phyloP scores from a whole-genome alignment of 2,113 vertebrate species.

The Oreochromis aureus region DNA sequence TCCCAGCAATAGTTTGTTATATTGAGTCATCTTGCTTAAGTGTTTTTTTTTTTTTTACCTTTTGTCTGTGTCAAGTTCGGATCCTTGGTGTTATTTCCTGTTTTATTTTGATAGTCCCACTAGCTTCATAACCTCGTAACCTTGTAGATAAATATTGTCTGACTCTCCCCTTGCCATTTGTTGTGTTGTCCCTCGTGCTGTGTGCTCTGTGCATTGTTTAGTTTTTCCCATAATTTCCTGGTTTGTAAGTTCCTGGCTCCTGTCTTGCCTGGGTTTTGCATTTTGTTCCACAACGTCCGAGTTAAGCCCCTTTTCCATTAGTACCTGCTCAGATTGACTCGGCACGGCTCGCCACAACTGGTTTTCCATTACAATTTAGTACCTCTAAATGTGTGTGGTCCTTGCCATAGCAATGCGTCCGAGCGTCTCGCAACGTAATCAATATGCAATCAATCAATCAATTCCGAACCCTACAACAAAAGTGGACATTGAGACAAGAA shows the following conservation, averaged over 20 bases:
- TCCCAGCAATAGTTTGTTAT: background rate
- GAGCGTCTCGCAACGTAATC: background rate
- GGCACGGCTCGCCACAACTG: background rate
- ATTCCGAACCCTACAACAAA: background rate
- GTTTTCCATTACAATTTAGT: background rate
- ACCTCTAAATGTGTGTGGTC: background rate
- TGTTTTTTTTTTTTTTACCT: background rate
- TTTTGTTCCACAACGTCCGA: background rate
- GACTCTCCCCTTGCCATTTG: background rate
- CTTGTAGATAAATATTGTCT: background rate
- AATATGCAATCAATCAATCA: background rate
- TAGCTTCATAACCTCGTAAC: background rate
- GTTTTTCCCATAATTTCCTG: background rate
- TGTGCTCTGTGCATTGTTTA: background rate
- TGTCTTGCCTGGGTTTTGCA: background rate
- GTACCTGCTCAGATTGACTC: background rate
- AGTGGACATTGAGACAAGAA: background rate
- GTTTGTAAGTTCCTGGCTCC: background rate
- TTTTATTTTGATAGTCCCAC: background rate
- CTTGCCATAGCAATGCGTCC: background rate
- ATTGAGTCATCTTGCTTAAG: background rate
- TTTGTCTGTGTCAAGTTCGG: background rate
- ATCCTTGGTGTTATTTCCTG: background rate
- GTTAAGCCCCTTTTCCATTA: background rate
- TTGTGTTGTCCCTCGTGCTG: background rate